A percentile compares a stretch with the other conserved stretches of the same genome.
Evolutionary conservation across 2,797 vertebrate species (phyloP).

Genomic region (Alcedo quadribrachys): DNA sequence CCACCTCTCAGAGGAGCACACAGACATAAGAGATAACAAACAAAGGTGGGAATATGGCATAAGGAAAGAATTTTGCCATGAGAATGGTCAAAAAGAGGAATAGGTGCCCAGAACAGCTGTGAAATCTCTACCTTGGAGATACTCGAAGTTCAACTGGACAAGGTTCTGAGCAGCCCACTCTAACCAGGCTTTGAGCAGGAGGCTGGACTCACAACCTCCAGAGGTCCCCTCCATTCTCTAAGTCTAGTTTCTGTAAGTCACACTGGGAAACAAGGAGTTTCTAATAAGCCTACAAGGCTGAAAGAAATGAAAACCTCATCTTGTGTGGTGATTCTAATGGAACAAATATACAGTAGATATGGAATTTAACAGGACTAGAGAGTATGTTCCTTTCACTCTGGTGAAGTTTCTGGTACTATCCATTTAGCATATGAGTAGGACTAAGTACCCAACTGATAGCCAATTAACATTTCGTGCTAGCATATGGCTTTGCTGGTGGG

Average conservation of each 20-base stretch:
- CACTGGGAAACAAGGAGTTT: background rate
- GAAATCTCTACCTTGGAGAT: background rate
- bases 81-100: background rate
- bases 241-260: background rate
- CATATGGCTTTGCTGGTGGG: constrained; percentile 43
- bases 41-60: background rate
- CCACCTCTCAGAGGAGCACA: background rate
- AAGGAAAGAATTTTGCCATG: background rate
- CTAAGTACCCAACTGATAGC: constrained; percentile 4
- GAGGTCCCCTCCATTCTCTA: background rate
- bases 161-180: background rate
- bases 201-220: background rate
- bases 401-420: background rate
- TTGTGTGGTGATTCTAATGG: background rate
- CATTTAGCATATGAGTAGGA: constrained; percentile 1
- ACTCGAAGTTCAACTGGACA: background rate
- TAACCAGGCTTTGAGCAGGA: background rate
- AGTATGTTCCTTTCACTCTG: background rate
- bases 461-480: constrained; percentile 49
- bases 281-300: background rate
- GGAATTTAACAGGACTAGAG: background rate
- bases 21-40: background rate
- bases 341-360: background rate
- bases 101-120: background rate
- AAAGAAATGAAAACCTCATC: background rate